Percentiles rank a stretch among this genome's conserved stretches.
These are phyloP conservation scores for Martes martes DNA, from an alignment of 2,113 vertebrate species.

Conservation along the genomic window DNA sequence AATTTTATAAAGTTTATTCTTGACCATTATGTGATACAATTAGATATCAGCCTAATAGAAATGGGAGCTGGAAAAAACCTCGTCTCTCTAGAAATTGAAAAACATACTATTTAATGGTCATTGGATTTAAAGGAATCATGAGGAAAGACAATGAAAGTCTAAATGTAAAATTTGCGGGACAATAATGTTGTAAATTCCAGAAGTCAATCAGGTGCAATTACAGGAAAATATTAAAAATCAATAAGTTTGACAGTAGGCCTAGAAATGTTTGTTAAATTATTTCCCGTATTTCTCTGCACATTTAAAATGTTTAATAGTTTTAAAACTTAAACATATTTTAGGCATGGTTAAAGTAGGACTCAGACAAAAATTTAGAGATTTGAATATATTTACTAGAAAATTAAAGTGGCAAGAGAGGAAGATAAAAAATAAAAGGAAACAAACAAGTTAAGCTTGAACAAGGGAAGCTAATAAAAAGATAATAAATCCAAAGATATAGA, in stretches of 20 bases:
- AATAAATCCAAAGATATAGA: background rate
- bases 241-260: background rate
- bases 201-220: background rate
- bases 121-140: background rate
- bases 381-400: background rate
- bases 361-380: background rate
- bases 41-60: background rate
- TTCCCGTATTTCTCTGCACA: background rate
- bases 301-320: constrained; percentile 11
- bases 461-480: background rate
- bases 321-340: background rate
- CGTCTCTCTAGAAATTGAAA: background rate
- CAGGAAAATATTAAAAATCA: background rate
- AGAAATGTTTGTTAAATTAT: background rate
- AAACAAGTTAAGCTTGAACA: background rate
- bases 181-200: background rate
- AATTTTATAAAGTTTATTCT: background rate
- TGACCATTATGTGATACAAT: background rate
- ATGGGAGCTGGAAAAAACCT: background rate
- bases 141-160: background rate
- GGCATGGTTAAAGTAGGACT: background rate
- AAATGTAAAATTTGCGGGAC: background rate
- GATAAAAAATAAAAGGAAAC: background rate
- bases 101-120: background rate
- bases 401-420: background rate